A percentile compares a stretch with the other conserved stretches of the same genome.
phyloP scores from a whole-genome alignment of 2,888 invertebrate genomes.

The Drosophila melanocephala region DNA sequence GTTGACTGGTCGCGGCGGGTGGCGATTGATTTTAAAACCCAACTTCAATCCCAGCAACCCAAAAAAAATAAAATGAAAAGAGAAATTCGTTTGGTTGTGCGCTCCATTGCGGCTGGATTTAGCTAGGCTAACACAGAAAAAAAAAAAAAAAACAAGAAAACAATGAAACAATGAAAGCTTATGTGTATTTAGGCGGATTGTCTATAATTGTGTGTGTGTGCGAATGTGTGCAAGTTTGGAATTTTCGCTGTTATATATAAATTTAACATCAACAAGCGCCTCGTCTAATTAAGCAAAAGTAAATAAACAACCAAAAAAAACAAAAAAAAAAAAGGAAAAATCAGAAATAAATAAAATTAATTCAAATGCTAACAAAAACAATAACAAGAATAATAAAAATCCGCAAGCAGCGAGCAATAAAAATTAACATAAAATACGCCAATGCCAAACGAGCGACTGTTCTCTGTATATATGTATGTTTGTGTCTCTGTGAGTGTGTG shows the following conservation, averaged over 20 bases:
- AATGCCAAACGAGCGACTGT: conserved; percentile 46
- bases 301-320: conserved; percentile 56
- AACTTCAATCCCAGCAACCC: conserved; percentile 24
- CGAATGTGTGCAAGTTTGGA: conserved; percentile 9
- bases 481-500: background rate
- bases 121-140: background rate
- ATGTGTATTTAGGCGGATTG: conserved; percentile 59
- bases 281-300: conserved; percentile 65
- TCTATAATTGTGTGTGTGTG: conserved; percentile 42
- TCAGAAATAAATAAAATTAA: conserved; percentile 73
- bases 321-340: conserved; percentile 24
- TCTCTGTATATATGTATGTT: background rate
- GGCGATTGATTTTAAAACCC: background rate
- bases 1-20: background rate
- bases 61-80: conserved; percentile 29
- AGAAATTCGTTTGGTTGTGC: conserved; percentile 33
- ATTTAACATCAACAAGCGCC: conserved; percentile 46
- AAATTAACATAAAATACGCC: conserved; percentile 76
- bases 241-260: conserved; percentile 15
- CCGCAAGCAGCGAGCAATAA: conserved; percentile 65
- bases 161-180: conserved; percentile 48
- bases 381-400: conserved; percentile 61
- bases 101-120: conserved; percentile 33
- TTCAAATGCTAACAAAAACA: conserved; percentile 64
- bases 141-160: background rate